phyloP scores from a whole-genome alignment of 2,113 vertebrate genomes.

The Marmota monax region DNA sequence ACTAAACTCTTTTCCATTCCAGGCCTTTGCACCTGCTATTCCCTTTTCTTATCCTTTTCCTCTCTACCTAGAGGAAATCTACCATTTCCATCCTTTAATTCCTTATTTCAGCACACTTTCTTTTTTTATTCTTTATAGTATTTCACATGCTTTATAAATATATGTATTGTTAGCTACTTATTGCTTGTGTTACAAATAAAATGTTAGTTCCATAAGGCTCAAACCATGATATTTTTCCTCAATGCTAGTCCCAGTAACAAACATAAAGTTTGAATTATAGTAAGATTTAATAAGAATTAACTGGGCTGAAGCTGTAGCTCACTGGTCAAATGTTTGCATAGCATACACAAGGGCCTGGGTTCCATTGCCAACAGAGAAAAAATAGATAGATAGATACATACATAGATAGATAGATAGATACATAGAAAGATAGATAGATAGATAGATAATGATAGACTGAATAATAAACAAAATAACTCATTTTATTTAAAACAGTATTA shows the following conservation, averaged over 20 bases:
- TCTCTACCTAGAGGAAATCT: neutral
- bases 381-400: neutral
- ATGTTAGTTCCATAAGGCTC: neutral
- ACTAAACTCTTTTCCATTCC: neutral
- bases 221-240: neutral
- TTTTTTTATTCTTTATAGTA: neutral
- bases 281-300: neutral
- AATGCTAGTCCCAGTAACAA: neutral
- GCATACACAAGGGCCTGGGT: neutral
- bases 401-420: neutral
- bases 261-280: neutral
- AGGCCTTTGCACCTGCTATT: neutral
- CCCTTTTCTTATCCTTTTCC: neutral
- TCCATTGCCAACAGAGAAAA: neutral
- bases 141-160: neutral
- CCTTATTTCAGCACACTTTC: neutral
- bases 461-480: neutral
- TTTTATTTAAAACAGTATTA: neutral
- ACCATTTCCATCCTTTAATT: neutral
- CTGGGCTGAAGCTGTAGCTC: neutral
- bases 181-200: slow-evolving; percentile 15
- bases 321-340: neutral
- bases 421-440: too few relatives aligned
- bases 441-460: neutral
- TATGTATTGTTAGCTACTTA: neutral